Evolutionary conservation across 1,140 invertebrate genomes (phyloP), one percentile per base, ranked within the genome.

Genomic region (Drosophila melanica): DNA sequence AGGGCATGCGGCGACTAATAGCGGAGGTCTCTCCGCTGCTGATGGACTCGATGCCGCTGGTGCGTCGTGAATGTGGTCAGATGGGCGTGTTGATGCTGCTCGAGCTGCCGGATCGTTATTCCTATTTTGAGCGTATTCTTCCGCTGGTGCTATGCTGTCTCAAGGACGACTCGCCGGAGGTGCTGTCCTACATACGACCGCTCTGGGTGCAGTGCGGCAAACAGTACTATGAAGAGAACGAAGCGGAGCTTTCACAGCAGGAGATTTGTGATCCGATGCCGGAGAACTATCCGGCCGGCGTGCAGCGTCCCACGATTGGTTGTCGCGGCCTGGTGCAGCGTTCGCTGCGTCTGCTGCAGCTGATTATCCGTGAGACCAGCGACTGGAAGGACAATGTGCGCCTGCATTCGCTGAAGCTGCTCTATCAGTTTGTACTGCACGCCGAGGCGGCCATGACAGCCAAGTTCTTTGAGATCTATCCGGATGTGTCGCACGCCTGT

Each of bases 131-230:
- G 74, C 95, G 94, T 90, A 92, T 97, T 1, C 92, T 97, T 30
- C 96, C 96, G 0, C 79, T 97, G 8, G 92, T 97, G 4, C 84
- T 97, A n/a, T 96, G 96, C 45, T 94, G 95, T 59, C 92, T 96
- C 2, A 94, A 94, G 76, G 96, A 97, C 92, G 95, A 96, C 66
- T 93, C 95, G 3, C 92, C 93, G 39, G 94, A 95, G 42, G 95
- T 96, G 12, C 92, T 93, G 44, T 81, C 92, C 33, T 90, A 94
- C 79, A 94, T 95, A 35, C 80, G 92, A 30, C 81, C 93, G 4
- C 81, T 96, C 4, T 97, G 96, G 96, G 90, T 94, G 48, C 90
- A 93, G 89, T 94, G 94, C 45, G 96, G 96, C 53, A 73, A 93
- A 30, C 94, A 94, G 45, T 97, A 95, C 92, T 92, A 95, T 58